These are phyloP conservation scores for Phataginus tricuspis DNA, from an alignment of 2,797 vertebrate species.

Conservation along the genomic window DNA sequence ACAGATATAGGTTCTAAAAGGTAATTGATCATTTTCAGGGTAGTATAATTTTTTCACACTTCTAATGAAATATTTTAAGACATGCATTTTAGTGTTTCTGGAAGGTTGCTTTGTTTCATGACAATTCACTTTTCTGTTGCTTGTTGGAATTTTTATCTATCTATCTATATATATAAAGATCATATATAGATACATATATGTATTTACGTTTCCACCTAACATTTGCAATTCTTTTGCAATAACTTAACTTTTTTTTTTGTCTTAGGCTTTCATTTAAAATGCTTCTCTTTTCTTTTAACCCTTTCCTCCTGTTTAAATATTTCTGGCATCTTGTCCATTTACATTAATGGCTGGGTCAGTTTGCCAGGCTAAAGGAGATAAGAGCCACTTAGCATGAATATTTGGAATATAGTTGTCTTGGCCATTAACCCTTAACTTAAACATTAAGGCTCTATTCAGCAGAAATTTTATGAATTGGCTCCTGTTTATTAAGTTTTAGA, in stretches of 20 bases:
- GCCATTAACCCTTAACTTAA: conserved; percentile 87
- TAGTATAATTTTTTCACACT: background rate
- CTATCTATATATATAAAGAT: background rate
- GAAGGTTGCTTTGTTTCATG: conserved; percentile 79
- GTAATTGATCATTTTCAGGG: conserved; percentile 23
- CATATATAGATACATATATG: background rate
- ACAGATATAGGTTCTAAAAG: background rate
- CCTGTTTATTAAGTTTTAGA: conserved; percentile 39
- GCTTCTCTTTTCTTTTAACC: conserved; percentile 71
- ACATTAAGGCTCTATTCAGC: conserved; percentile 89
- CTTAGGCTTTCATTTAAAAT: conserved; percentile 80
- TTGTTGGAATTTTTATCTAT: conserved; percentile 80
- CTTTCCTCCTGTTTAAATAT: conserved; percentile 73
- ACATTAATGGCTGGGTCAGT: conserved; percentile 76
- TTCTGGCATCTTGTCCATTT: conserved; percentile 82
- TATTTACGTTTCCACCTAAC: conserved; percentile 81
- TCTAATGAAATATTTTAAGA: conserved; percentile 54
- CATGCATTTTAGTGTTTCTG: conserved; percentile 59
- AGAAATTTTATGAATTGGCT: conserved; percentile 82
- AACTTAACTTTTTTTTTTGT: conserved; percentile 82
- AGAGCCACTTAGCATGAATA: conserved; percentile 84
- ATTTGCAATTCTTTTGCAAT: conserved; percentile 65
- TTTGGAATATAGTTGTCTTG: conserved; percentile 86
- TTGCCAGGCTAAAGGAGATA: conserved; percentile 76
- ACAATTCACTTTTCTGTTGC: conserved; percentile 84